Evolutionary conservation across 1,140 invertebrate genomes (phyloP).

Genomic region (Kradibia gibbosae): DNA sequence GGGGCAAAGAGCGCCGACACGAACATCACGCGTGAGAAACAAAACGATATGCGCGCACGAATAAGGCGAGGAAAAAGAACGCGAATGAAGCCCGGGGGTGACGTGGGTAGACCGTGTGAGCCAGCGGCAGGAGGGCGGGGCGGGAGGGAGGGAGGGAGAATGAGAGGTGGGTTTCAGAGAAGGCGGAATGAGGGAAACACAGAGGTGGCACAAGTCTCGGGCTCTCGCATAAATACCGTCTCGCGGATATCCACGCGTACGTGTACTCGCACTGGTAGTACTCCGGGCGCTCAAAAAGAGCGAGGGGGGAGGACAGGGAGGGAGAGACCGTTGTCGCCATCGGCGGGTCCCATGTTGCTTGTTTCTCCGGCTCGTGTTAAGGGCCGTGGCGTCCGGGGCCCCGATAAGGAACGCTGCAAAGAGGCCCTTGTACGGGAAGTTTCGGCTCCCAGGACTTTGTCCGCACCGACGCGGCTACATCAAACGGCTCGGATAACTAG

Average conservation of each 20-base stretch:
- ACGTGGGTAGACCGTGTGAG: too few relatives aligned
- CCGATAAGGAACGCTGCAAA: conserved; percentile 32
- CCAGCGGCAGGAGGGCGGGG: too few relatives aligned
- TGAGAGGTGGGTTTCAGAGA: too few relatives aligned
- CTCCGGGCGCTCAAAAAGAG: conserved; percentile 5
- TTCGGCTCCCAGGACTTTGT: background rate
- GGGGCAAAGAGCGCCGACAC: background rate
- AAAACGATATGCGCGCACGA: conserved; percentile 17
- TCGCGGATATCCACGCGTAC: conserved; percentile 3
- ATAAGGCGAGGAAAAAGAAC: background rate
- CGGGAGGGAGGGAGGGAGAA: too few relatives aligned
- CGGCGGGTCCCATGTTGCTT: conserved; percentile 29
- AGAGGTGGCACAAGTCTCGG: conserved; percentile 6
- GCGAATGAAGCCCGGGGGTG: background rate
- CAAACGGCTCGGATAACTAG: background rate
- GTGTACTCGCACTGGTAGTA: background rate
- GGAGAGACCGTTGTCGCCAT: background rate
- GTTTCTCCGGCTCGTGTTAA: conserved; percentile 30
- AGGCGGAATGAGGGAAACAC: conserved; percentile 21
- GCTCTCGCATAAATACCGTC: background rate
- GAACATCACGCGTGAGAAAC: background rate
- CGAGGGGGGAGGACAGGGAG: background rate
- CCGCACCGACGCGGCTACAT: background rate
- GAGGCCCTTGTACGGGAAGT: conserved; percentile 12
- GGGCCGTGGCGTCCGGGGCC: background rate